Evolutionary conservation across 2,888 invertebrate species (phyloP).

Genomic region (Argyra leucocephala): DNA sequence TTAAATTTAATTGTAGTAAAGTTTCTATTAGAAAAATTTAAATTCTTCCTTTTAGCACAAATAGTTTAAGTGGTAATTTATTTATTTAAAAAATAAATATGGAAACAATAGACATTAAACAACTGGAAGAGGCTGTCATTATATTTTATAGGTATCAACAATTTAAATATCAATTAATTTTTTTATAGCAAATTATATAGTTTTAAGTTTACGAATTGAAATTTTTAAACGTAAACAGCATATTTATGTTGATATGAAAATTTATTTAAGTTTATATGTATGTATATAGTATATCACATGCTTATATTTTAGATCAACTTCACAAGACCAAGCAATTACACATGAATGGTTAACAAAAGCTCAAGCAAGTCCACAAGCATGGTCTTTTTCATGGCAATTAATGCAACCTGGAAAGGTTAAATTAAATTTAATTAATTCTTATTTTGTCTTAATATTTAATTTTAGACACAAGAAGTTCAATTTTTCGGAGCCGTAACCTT

Average conservation of each 20-base stretch:
- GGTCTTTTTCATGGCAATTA: slow-evolving; percentile 87
- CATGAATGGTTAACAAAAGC: slow-evolving; percentile 79
- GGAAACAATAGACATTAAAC: background rate
- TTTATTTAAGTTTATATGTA: too few species aligned
- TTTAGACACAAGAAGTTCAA: slow-evolving; percentile 75
- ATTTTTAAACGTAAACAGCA: too few species aligned
- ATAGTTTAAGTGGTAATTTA: background rate
- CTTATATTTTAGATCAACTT: slow-evolving; percentile 32
- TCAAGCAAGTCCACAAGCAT: slow-evolving; percentile 78
- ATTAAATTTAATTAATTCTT: background rate
- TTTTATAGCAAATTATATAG: too few species aligned
- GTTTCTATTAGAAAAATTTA: background rate
- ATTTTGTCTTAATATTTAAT: background rate
- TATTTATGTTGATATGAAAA: too few species aligned
- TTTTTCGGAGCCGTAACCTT: slow-evolving; percentile 88
- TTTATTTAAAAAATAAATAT: background rate
- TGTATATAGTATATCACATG: background rate
- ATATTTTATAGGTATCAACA: background rate
- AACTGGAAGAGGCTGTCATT: slow-evolving; percentile 5
- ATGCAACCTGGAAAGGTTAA: slow-evolving; percentile 69
- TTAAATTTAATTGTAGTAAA: too few species aligned
- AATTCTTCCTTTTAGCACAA: background rate
- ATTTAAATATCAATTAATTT: background rate
- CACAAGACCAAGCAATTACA: slow-evolving; percentile 62
- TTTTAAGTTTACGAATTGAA: too few species aligned